These are phyloP conservation scores for Myripristis jacobus DNA, from an alignment of 2,797 vertebrate species.

Conservation along the genomic window DNA sequence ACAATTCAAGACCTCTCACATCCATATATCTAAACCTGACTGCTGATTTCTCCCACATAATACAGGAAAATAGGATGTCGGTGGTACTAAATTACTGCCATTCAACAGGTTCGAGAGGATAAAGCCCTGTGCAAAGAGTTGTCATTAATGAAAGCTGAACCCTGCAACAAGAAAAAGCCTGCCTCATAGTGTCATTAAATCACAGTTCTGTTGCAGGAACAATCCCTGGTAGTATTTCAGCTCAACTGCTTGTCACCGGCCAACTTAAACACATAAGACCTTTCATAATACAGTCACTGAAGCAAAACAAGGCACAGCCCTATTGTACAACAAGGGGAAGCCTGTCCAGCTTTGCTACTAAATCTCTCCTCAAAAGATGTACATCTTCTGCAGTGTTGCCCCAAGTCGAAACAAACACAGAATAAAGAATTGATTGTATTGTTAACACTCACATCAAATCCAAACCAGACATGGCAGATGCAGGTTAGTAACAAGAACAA, in stretches of 20 bases:
- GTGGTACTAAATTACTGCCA: slow-evolving; percentile 41
- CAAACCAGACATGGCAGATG: background rate
- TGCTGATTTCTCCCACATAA: slow-evolving; percentile 22
- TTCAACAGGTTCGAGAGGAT: slow-evolving; percentile 23
- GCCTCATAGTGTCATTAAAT: slow-evolving; percentile 32
- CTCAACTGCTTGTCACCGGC: slow-evolving; percentile 24
- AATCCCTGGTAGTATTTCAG: slow-evolving; percentile 30
- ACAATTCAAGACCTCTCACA: slow-evolving; percentile 25
- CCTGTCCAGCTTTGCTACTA: background rate
- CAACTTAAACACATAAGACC: slow-evolving; percentile 19
- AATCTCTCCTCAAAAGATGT: slow-evolving; percentile 7
- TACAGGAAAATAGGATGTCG: slow-evolving; percentile 17
- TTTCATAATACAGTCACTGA: slow-evolving; percentile 1
- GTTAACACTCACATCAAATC: background rate
- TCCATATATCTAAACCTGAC: slow-evolving; percentile 33
- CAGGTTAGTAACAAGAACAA: background rate
- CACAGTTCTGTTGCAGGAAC: slow-evolving; percentile 11
- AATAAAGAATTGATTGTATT: background rate
- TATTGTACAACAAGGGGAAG: background rate
- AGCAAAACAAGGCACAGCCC: background rate
- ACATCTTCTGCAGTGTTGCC: background rate
- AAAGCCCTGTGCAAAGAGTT: background rate
- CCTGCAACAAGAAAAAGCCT: slow-evolving; percentile 42
- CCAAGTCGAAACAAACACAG: slow-evolving; percentile 4
- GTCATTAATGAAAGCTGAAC: slow-evolving; percentile 2